Base-by-base conservation (phyloP, 2,113 vertebrate species). In the Nesoenas mayeri region DNA sequence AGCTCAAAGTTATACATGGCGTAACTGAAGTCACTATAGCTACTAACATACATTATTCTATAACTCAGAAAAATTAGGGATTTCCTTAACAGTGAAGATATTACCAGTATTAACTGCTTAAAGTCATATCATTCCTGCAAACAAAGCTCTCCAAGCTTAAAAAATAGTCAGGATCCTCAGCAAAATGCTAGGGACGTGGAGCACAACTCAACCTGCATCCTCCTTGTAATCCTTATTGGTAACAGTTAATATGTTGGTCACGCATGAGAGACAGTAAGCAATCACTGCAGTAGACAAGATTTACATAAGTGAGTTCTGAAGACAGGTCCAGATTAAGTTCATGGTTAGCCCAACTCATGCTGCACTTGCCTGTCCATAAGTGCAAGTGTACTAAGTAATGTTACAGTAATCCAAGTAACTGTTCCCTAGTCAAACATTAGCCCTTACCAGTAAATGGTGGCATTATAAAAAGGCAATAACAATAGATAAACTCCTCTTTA, bases 21-120 rank as follows among this genome's bases (percentile, higher is more conserved):
- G 10, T 54, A 65, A 74, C 0, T 48, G 24, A 44, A 84, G 38
- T 12, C 78, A 69, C 29, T 73, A 42, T 11, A 57, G 17, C 8
- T 62, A 65, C 29, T 34, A 3, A 0, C 2, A 22, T 4, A 64
- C 0, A 0, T 48, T 65, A 90, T 29, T 47, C 22, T 53, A 2
- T 28, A 53, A 72, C 34, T 65, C 44, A 26, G 38, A 72, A 85
- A 77, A 93, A 79, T 3, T 1, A 90, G 53, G 3, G 11, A 51
- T 80, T 84, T 94, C 21, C 15, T 47, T 51, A 56, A 38, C 9
- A 38, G 22, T 48, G 38, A 81, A n/a, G 51, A 14, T 73, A 36
- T 19, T 17, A 31, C 31, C 25, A 54, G 4, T 42, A 60, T 42
- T 51, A 18, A 64, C 24, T 18, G 60, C 36, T 10, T 51, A 62